These are phyloP conservation scores for Fulmarus glacialis DNA, from an alignment of 2,113 vertebrate genomes.

Conservation along the genomic window DNA sequence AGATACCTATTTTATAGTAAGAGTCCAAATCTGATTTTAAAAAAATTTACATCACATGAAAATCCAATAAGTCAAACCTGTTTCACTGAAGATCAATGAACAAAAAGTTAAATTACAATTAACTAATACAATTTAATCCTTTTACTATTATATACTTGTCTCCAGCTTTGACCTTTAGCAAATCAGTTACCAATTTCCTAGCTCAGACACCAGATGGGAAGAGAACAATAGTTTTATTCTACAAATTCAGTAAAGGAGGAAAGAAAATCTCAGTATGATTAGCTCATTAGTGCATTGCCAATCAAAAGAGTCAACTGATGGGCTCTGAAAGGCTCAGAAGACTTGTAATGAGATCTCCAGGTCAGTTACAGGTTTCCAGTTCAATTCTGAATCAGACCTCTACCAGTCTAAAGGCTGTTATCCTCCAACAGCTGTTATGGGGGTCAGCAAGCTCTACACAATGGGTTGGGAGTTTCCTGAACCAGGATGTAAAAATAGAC, in stretches of 20 bases:
- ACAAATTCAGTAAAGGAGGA: constrained; percentile 21
- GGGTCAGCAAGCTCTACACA: background rate
- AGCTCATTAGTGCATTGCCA: constrained; percentile 39
- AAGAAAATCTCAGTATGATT: constrained; percentile 41
- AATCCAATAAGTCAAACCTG: background rate
- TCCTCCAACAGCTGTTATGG: background rate
- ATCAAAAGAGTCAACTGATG: constrained; percentile 17
- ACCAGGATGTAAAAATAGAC: background rate
- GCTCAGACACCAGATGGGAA: constrained; percentile 63
- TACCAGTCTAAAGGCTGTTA: background rate
- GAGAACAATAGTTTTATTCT: constrained; percentile 48
- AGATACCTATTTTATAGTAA: background rate
- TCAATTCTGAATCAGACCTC: background rate
- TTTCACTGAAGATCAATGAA: background rate
- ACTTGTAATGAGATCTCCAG: background rate
- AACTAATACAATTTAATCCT: constrained; percentile 42
- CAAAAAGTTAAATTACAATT: constrained; percentile 11
- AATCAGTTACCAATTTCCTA: constrained; percentile 41
- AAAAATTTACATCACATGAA: background rate
- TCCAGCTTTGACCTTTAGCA: constrained; percentile 10
- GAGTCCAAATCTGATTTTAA: background rate
- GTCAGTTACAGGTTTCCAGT: background rate
- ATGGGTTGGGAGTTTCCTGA: background rate
- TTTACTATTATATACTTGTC: background rate
- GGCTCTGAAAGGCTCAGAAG: background rate